Conservation (phyloP, 2,888 invertebrate species). For the Synanthedon myopaeformis region DNA sequence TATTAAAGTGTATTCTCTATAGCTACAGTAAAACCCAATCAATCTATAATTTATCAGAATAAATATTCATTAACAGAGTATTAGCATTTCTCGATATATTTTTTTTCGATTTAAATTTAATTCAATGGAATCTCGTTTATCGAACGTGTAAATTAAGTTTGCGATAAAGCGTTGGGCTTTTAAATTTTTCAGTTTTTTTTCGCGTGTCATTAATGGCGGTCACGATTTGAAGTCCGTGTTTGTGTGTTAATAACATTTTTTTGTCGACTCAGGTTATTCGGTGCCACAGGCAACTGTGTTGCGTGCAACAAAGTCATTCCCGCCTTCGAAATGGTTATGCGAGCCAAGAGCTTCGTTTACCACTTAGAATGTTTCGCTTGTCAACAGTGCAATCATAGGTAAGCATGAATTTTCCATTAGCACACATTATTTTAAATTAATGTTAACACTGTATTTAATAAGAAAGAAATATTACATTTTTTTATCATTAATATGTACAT, state of each 20-base stretch:
- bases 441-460: too few species aligned
- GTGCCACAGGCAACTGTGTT: constrained; percentile 90
- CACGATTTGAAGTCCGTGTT: not conserved
- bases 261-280: constrained; percentile 78
- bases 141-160: too few species aligned
- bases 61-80: too few species aligned
- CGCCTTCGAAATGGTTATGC: constrained; percentile 96
- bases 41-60: too few species aligned
- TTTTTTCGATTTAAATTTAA: not conserved
- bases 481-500: too few species aligned
- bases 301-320: constrained; percentile 94
- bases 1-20: too few species aligned
- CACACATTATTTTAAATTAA: not conserved
- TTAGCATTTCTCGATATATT: not conserved
- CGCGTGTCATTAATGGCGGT: not conserved
- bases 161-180: not conserved
- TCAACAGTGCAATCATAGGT: constrained; percentile 96
- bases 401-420: constrained; percentile 12
- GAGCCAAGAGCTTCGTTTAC: constrained; percentile 91
- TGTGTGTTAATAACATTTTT: constrained; percentile 6
- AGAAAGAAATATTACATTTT: too few species aligned
- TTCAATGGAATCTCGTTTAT: too few species aligned
- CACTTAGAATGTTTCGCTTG: constrained; percentile 95
- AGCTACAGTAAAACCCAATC: too few species aligned
- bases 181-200: not conserved